phyloP scores from a whole-genome alignment of 2,113 vertebrate genomes.

The Pedionomus torquatus region DNA sequence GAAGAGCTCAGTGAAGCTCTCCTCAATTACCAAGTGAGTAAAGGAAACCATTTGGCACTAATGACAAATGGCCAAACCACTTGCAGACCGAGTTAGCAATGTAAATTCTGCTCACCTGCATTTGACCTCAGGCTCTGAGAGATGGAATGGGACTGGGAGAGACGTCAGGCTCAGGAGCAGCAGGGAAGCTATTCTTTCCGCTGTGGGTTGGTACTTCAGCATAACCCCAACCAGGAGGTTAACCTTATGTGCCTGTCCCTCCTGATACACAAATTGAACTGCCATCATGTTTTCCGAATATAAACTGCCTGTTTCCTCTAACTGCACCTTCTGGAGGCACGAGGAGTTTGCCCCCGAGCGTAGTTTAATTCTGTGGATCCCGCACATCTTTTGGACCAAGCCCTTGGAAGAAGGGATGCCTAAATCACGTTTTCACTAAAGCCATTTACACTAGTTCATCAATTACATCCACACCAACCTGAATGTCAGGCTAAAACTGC shows the following conservation, averaged over 20 bases:
- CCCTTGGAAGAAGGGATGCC: not conserved
- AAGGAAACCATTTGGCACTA: not conserved
- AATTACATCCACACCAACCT: not conserved
- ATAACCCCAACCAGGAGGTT: not conserved
- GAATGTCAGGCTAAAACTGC: not conserved
- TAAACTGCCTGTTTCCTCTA: not conserved
- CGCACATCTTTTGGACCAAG: not conserved
- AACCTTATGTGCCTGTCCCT: accelerated
- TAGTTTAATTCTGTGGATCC: not conserved
- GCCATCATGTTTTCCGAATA: not conserved
- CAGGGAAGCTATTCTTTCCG: not conserved
- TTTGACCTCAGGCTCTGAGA: not conserved
- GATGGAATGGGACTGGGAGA: accelerated
- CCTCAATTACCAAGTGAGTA: not conserved
- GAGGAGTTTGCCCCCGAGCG: not conserved
- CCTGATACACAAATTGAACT: not conserved
- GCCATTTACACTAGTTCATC: not conserved
- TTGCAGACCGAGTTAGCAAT: not conserved
- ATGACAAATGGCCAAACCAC: not conserved
- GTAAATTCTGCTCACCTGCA: not conserved
- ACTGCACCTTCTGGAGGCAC: not conserved
- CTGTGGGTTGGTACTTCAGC: not conserved
- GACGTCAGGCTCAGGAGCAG: not conserved
- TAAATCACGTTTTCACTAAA: not conserved
- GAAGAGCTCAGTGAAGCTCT: not conserved